Evolutionary conservation across 2,797 vertebrate genomes (phyloP).

Genomic region (Synaphobranchus kaupii): DNA sequence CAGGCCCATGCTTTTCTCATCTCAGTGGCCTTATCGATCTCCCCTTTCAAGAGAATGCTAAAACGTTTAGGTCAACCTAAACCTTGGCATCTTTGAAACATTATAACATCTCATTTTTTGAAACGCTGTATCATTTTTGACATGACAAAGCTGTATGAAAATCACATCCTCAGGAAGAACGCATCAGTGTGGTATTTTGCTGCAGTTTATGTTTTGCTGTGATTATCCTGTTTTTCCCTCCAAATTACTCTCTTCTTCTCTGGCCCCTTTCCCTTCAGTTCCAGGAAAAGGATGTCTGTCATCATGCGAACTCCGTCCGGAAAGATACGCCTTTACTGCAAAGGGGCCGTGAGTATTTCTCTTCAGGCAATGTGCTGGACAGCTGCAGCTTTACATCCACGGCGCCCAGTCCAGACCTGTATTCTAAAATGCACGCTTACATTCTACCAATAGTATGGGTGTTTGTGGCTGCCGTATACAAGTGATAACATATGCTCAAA

Average conservation of each 20-base stretch:
- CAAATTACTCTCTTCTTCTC: not conserved
- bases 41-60: not conserved
- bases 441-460: too few relatives aligned
- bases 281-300: slow-evolving; percentile 98
- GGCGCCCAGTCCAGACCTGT: too few relatives aligned
- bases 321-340: slow-evolving; percentile 97
- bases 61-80: not conserved
- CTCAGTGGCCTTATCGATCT: not conserved
- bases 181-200: not conserved
- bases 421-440: too few relatives aligned
- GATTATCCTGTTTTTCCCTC: not conserved
- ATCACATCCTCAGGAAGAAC: not conserved
- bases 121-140: not conserved
- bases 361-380: not conserved
- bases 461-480: too few relatives aligned
- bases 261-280: slow-evolving; percentile 68
- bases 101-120: not conserved
- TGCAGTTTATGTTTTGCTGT: not conserved
- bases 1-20: not conserved
- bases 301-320: slow-evolving; percentile 95
- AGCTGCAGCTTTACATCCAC: too few relatives aligned
- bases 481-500: not conserved
- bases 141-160: not conserved
- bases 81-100: not conserved
- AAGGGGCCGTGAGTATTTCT: slow-evolving; percentile 91